phyloP scores from a whole-genome alignment of 2,113 vertebrate species.

The Gymnocephalus cernua region DNA sequence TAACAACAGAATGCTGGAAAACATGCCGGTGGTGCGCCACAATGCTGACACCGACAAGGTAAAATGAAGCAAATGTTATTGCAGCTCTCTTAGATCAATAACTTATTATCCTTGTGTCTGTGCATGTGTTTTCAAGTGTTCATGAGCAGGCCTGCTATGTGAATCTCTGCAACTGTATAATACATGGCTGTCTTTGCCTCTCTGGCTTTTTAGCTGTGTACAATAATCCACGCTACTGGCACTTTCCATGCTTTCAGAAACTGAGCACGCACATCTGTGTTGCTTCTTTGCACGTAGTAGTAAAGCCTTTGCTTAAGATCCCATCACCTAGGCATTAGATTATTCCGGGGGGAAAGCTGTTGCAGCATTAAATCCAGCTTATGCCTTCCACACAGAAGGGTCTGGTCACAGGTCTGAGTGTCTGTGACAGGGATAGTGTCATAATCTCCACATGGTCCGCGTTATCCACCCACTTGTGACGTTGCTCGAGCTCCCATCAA shows the following conservation, averaged over 20 bases:
- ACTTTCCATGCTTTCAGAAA: slow-evolving; percentile 40
- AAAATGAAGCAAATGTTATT: slow-evolving; percentile 52
- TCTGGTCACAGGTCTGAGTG: slow-evolving; percentile 63
- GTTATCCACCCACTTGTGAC: slow-evolving; percentile 73
- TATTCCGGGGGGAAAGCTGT: slow-evolving; percentile 40
- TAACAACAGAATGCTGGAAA: slow-evolving; percentile 82
- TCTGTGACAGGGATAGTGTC: slow-evolving; percentile 46
- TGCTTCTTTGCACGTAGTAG: slow-evolving; percentile 30
- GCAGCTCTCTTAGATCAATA: background rate
- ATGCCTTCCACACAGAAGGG: slow-evolving; percentile 40
- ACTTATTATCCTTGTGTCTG: background rate
- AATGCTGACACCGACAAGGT: slow-evolving; percentile 90
- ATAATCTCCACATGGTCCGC: slow-evolving; percentile 72
- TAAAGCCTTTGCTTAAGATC: slow-evolving; percentile 57
- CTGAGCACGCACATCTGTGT: slow-evolving; percentile 43
- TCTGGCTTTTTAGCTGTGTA: slow-evolving; percentile 22
- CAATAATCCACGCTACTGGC: slow-evolving; percentile 56
- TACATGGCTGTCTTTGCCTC: slow-evolving; percentile 25
- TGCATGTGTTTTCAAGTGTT: background rate
- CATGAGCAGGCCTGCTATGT: background rate
- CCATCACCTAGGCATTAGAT: slow-evolving; percentile 65
- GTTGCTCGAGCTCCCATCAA: slow-evolving; percentile 58
- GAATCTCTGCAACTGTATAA: slow-evolving; percentile 42
- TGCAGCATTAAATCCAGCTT: slow-evolving; percentile 70
- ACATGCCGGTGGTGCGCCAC: slow-evolving; percentile 82